Conservation (phyloP, 2,113 vertebrate species). For the Megalops atlanticus region DNA sequence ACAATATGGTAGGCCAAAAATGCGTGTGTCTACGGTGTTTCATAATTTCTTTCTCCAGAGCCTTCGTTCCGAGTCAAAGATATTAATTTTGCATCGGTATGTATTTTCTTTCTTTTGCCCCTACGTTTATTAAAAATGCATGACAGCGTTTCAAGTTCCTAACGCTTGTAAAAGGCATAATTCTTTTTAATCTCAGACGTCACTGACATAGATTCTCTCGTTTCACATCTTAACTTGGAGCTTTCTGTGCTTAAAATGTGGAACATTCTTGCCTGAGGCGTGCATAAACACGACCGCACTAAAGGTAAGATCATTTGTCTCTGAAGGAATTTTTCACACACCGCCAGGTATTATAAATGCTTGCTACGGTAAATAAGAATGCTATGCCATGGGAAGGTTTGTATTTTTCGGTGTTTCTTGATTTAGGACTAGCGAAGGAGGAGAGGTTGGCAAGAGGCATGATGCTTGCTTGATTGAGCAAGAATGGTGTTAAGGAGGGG, state of each 20-base stretch:
- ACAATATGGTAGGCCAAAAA: too few relatives aligned
- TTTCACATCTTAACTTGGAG: conserved; percentile 10
- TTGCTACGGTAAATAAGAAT: neutral
- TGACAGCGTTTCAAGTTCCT: conserved; percentile 50
- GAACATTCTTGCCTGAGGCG: neutral
- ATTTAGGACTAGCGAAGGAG: conserved; percentile 5
- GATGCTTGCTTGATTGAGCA: conserved; percentile 39
- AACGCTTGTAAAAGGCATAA: conserved; percentile 32
- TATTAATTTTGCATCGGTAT: too few relatives aligned
- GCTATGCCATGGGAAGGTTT: neutral
- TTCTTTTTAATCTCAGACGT: conserved; percentile 29
- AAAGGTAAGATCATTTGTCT: conserved; percentile 19
- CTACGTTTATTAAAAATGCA: conserved; percentile 58
- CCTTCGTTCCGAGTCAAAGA: too few relatives aligned
- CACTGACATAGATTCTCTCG: neutral
- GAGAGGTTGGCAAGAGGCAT: neutral
- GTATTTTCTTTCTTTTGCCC: too few relatives aligned
- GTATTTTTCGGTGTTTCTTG: conserved; percentile 15
- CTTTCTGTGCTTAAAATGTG: conserved; percentile 1
- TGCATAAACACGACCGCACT: neutral
- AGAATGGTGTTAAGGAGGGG: conserved; percentile 31
- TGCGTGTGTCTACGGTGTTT: too few relatives aligned
- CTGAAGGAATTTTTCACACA: neutral
- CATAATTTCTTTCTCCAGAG: too few relatives aligned
- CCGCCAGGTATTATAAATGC: neutral